Base-by-base conservation (phyloP, 1,140 invertebrate genomes). In the Manduca sexta region DNA sequence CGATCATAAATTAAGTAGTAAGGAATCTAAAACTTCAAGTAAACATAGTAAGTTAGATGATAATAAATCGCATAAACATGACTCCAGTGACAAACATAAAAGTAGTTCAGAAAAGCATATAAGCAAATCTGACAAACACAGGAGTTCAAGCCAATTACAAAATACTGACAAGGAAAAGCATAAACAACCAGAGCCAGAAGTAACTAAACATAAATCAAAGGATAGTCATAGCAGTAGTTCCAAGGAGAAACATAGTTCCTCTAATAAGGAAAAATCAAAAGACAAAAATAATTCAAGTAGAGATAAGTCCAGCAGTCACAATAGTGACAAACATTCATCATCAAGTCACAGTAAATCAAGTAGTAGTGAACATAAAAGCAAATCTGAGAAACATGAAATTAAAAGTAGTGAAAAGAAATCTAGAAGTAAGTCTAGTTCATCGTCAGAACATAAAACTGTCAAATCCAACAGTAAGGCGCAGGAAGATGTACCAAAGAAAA, bases 401-500 rank as follows among this genome's bases (percentile, higher is more conserved):
- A 58, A 55, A 37, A 60, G 55, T 51, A 75, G 55, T 64, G 62
- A 60, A 42, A 82, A 77, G 59, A 78, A 79, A 69, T 78, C 52
- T 48, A 82, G 64, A 73, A 75, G 78, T 47, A 84, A 75, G 49
- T 79, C 69, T 70, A 84, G 63, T 63, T 69, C 54, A 31, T 71
- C 64, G 42, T 72, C 66, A 18, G 47, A 53, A 63, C 73, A 54
- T 44, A 75, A 65, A 72, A 71, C 69, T 52, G 69, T 50, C 51
- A 87, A 86, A 45, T 69, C 64, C 14, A 84, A 72, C 48, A 72
- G 64, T 65, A 73, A 82, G 48, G 57, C 63, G 43, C 74, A 65
- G 60, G 70, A 83, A 46, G 75, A 84, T 54, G 57, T 71, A 70
- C 80, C 86, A 78, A 86, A 88, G 71, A 82, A 74, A 66, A 87